phyloP scores from a whole-genome alignment of 1,140 invertebrate genomes.

The Tachypleus tridentatus region DNA sequence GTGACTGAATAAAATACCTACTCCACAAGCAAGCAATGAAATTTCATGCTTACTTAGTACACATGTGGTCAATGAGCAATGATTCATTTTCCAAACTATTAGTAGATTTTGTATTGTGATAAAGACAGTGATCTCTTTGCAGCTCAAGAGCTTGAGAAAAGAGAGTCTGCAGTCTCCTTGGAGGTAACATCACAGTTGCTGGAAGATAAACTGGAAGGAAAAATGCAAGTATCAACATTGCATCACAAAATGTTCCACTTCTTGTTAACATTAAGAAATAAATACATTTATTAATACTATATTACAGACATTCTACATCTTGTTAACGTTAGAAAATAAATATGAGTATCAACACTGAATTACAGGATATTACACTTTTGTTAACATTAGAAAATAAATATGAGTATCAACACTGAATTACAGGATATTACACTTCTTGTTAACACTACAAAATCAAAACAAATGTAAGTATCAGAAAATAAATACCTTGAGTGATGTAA shows the following conservation, averaged over 20 bases:
- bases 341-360: too few species aligned
- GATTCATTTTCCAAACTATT: constrained; percentile 31
- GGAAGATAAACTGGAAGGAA: constrained; percentile 34
- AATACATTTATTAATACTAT: background rate
- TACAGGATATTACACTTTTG: too few species aligned
- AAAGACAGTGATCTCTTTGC: constrained; percentile 35
- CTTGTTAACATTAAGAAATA: background rate
- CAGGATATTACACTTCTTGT: too few species aligned
- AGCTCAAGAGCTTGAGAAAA: constrained; percentile 34
- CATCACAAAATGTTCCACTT: background rate
- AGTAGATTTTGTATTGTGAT: constrained; percentile 42
- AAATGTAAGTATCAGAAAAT: too few species aligned
- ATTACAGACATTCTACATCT: background rate
- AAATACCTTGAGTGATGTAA: too few species aligned
- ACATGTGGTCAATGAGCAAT: constrained; percentile 35
- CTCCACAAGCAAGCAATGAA: too few species aligned
- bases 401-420: too few species aligned
- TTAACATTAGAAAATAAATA: too few species aligned
- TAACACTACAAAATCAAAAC: too few species aligned
- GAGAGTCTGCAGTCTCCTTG: constrained; percentile 33
- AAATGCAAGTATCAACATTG: background rate
- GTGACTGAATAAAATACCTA: too few species aligned
- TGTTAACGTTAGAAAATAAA: too few species aligned
- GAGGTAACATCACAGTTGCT: constrained; percentile 37
- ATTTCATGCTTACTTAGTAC: constrained; percentile 29